Conservation (phyloP, 2,888 invertebrate genomes). For the Watsonalla binaria region DNA sequence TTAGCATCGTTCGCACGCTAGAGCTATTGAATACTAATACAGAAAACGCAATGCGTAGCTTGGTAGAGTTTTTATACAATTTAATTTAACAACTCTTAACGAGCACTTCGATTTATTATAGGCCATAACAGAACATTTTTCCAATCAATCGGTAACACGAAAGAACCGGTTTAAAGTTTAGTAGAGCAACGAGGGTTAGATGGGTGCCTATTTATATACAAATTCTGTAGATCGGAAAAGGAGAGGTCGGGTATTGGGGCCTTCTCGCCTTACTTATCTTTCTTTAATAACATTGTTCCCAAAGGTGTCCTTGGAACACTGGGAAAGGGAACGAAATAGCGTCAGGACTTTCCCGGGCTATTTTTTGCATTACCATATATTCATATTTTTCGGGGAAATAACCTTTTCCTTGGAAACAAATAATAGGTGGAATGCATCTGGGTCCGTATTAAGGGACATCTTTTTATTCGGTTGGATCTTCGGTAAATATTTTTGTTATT, state of each 20-base stretch:
- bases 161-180: neutral
- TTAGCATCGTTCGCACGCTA: neutral
- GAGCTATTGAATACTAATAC: neutral
- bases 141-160: neutral
- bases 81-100: neutral
- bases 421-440: slow-evolving; percentile 73
- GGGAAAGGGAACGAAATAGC: slow-evolving; percentile 53
- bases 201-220: slow-evolving; percentile 22
- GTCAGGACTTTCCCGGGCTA: slow-evolving; percentile 37
- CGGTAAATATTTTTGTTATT: slow-evolving; percentile 76
- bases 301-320: slow-evolving; percentile 46
- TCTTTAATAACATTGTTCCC: slow-evolving; percentile 66
- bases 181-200: neutral
- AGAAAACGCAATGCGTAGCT: neutral
- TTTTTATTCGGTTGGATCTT: slow-evolving; percentile 69
- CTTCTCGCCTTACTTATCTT: slow-evolving; percentile 48
- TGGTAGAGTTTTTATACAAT: neutral
- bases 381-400: slow-evolving; percentile 54
- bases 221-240: slow-evolving; percentile 28
- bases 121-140: neutral
- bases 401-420: slow-evolving; percentile 65
- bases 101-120: neutral
- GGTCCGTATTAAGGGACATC: slow-evolving; percentile 72
- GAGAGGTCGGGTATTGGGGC: slow-evolving; percentile 31
- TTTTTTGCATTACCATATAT: slow-evolving; percentile 67